Percentiles rank a stretch among this genome's conserved stretches.
Conservation (phyloP, 1,140 invertebrate genomes). For the Doryteuthis pealeii region DNA sequence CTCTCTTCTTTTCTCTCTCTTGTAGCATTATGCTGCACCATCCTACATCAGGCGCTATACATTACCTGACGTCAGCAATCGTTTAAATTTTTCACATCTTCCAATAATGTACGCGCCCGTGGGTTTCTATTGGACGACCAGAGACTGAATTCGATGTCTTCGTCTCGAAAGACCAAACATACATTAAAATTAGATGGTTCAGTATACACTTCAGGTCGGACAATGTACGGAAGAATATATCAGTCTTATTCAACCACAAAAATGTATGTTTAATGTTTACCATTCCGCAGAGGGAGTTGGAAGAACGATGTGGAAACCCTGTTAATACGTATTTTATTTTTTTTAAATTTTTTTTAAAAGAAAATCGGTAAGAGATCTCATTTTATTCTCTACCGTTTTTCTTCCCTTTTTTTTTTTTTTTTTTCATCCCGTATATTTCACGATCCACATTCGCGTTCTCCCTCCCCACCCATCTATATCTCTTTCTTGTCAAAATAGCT, state of each 20-base stretch:
- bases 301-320: neutral
- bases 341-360: too few relatives aligned
- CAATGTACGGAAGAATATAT: neutral
- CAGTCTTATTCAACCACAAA: neutral
- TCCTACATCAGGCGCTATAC: neutral
- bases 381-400: too few relatives aligned
- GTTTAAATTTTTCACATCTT: neutral
- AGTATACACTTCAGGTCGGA: neutral
- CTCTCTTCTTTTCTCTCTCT: neutral
- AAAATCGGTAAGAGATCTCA: too few relatives aligned
- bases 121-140: neutral
- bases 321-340: neutral
- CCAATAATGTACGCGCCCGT: neutral
- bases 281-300: too few relatives aligned
- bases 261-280: too few relatives aligned
- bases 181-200: conserved; percentile 3
- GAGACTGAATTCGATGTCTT: neutral
- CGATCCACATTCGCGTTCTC: too few relatives aligned
- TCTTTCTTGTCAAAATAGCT: too few relatives aligned
- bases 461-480: too few relatives aligned
- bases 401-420: neutral
- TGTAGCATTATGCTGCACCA: too few relatives aligned
- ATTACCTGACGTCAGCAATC: conserved; percentile 4
- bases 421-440: too few relatives aligned
- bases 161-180: neutral